Percentiles rank a stretch among this genome's conserved stretches.
phyloP scores from a whole-genome alignment of 2,888 invertebrate genomes.

The Eretmocerus hayati region DNA sequence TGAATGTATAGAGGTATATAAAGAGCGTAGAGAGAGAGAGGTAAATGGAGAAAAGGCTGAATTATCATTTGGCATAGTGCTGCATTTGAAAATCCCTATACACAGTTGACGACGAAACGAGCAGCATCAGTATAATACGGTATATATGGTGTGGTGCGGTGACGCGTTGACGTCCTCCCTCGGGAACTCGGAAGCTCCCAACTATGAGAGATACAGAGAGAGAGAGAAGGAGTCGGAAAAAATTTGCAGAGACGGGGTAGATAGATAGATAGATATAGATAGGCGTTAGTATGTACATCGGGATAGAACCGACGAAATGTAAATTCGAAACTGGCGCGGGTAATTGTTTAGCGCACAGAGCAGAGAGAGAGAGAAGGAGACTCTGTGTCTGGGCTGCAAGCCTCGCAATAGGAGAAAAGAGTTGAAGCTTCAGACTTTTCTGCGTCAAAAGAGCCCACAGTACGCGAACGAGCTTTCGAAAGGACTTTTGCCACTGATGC shows the following conservation, averaged over 20 bases:
- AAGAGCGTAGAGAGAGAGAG: neutral
- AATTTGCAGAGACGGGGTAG: too few relatives aligned
- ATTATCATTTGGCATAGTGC: conserved; percentile 15
- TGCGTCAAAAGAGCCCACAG: conserved; percentile 12
- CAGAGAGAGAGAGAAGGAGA: neutral
- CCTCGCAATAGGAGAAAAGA: neutral
- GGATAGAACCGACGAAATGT: conserved; percentile 7
- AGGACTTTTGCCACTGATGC: conserved; percentile 11
- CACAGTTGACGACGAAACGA: conserved; percentile 6
- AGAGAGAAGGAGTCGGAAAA: too few relatives aligned
- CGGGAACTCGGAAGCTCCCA: too few relatives aligned
- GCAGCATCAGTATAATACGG: conserved; percentile 3
- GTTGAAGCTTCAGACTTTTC: conserved; percentile 6
- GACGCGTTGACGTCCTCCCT: too few relatives aligned
- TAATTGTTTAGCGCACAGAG: conserved; percentile 18
- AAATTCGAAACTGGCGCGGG: conserved; percentile 17
- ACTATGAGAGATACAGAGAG: too few relatives aligned
- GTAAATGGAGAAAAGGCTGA: conserved; percentile 15
- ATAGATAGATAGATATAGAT: too few relatives aligned
- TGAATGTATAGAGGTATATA: too few relatives aligned
- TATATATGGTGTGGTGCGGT: too few relatives aligned
- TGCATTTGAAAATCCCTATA: too few relatives aligned
- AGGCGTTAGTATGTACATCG: neutral
- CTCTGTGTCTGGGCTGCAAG: neutral
- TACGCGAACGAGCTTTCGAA: conserved; percentile 6